Evolutionary conservation across 1,140 invertebrate genomes (phyloP), one percentile per base, ranked within the genome.

Genomic region (Brachionus manjavacas): DNA sequence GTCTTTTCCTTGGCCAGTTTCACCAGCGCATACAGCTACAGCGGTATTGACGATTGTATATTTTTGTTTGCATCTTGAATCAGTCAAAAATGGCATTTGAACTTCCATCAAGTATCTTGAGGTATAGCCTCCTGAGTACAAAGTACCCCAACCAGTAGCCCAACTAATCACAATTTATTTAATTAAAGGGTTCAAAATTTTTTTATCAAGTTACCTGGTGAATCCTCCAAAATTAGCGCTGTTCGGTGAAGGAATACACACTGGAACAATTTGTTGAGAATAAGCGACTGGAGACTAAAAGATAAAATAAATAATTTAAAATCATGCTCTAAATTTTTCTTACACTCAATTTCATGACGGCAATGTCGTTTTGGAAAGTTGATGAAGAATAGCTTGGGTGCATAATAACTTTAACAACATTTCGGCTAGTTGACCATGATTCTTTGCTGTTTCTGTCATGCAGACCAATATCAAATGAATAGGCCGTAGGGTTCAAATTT

Each of bases 121-220:
- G 12, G 41, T 46, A 12, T n/a, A 41, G n/a, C 79, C 79, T 12
- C 79, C 79, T 2, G 49, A 64, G 20, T 14, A 39, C 31, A 68
- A 64, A 68, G 79, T 81, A 64, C 79, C 79, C 79, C 79, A 81
- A 41, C 79, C 79, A 64, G 79, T 81, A 28, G 79, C 79, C 49
- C 52, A 81, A 68, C 79, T 72, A 35, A 31, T 66, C 7, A 12
- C 28, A 25, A 25, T 16, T 16, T 23, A 64, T 9, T 14, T 3
- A 52, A 16, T 52, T 9, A 66, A 66, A 8, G 28, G 14, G 0
- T 25, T 66, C 7, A 6, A 23, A 31, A 66, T 28, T 66, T 16
- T 23, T 0, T 12, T 25, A 20, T n/a, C n/a, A 49, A 55, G 1
- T 31, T 68, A 31, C 66, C 66, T 64, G 23, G 8, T 12, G 14